Evolutionary conservation across 1,140 invertebrate genomes (phyloP).

Genomic region (Antheraea mylitta): DNA sequence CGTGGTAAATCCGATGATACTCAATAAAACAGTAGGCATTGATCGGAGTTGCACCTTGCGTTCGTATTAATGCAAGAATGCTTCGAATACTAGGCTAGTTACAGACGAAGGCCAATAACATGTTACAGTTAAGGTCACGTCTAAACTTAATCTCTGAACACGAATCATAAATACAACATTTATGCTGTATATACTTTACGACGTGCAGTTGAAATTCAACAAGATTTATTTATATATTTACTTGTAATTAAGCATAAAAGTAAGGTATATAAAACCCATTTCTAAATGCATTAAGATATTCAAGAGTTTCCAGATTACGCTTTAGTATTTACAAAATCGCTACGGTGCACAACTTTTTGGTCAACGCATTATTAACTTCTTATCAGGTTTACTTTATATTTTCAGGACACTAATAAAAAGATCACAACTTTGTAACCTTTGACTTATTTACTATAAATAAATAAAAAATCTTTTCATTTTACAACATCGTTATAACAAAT

Average conservation of each 20-base stretch:
- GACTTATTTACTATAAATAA: neutral
- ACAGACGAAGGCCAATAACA: conserved; percentile 22
- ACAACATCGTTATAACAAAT: too few relatives aligned
- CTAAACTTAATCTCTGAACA: conserved; percentile 15
- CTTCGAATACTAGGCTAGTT: conserved; percentile 13
- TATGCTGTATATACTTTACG: too few relatives aligned
- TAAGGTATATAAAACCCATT: too few relatives aligned
- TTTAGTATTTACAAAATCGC: too few relatives aligned
- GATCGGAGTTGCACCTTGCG: conserved; percentile 7
- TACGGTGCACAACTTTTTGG: too few relatives aligned
- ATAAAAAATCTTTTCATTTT: neutral
- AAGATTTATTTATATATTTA: neutral
- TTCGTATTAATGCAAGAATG: conserved; percentile 10
- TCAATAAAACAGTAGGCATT: neutral
- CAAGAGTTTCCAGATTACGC: neutral
- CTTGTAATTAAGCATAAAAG: too few relatives aligned
- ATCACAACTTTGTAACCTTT: too few relatives aligned
- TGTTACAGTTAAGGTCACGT: conserved; percentile 8
- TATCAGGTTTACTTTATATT: conserved; percentile 17
- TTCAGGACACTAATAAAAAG: too few relatives aligned
- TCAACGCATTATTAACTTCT: conserved; percentile 26
- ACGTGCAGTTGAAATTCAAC: conserved; percentile 14
- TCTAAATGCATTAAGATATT: too few relatives aligned
- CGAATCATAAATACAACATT: conserved; percentile 3
- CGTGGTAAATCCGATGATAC: neutral